Percentiles rank a stretch among this genome's conserved stretches.
phyloP scores from a whole-genome alignment of 2,888 invertebrate genomes.

The Agrochola macilenta region DNA sequence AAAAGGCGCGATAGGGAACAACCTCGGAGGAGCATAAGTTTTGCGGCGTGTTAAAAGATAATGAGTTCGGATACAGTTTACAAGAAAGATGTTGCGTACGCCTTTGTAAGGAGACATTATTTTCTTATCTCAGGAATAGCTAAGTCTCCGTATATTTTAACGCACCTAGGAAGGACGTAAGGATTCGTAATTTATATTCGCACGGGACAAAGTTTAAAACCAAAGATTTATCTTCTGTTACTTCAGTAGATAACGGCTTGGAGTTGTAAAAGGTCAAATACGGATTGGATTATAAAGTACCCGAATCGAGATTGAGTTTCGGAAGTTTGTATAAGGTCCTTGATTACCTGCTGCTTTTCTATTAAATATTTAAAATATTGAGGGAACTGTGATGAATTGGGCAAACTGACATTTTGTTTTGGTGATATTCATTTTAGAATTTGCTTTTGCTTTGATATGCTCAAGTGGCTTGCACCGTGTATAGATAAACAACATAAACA shows the following conservation, averaged over 20 bases:
- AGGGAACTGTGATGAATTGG: no score
- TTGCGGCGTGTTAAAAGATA: constrained; percentile 88
- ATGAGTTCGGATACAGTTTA: constrained; percentile 84
- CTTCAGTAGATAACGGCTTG: constrained; percentile 75
- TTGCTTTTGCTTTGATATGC: no score
- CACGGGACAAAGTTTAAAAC: constrained; percentile 80
- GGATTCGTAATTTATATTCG: constrained; percentile 84
- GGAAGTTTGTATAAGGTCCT: constrained; percentile 69
- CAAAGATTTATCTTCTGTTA: constrained; percentile 83
- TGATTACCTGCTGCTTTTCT: constrained; percentile 63
- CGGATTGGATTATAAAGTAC: constrained; percentile 76
- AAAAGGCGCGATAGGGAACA: constrained; percentile 84
- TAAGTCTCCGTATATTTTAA: constrained; percentile 80
- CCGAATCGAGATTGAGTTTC: constrained; percentile 76
- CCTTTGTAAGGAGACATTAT: constrained; percentile 83
- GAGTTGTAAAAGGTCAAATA: constrained; percentile 80
- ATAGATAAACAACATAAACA: no score
- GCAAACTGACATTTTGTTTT: no score
- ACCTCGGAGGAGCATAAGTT: constrained; percentile 85
- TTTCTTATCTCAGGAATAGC: constrained; percentile 82
- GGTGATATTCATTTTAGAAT: no score
- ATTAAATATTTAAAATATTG: constrained; percentile 26
- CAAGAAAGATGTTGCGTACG: constrained; percentile 85
- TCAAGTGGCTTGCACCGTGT: no score
- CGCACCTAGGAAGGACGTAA: constrained; percentile 81